Evolutionary conservation across 2,113 vertebrate species (phyloP), one percentile per base, ranked within the genome.

Genomic region (Ariopsis seemanni): DNA sequence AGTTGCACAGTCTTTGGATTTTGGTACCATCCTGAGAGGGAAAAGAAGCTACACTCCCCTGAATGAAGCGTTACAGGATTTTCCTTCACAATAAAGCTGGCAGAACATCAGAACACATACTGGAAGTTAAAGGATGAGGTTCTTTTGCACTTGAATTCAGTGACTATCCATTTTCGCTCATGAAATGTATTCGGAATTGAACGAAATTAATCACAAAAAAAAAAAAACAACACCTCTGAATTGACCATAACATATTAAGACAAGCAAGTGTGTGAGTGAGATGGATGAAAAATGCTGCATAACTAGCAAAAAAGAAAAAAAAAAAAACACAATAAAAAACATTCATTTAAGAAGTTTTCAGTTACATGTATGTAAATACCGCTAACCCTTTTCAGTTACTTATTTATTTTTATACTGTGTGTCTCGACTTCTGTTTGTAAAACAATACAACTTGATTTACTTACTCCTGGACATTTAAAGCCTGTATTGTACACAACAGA

Each of bases 361-460:
- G 52, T 42, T 14, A 67, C 3, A 77, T 67, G 25, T 17, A 48
- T 95, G 94, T 95, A 93, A 90, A 95, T 94, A 94, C 71, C 90
- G 55, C 48, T 89, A 67, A 84, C 69, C 58, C 88, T 89, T 62
- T 90, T 88, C 89, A 27, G 30, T 85, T 90, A 92, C 90, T 93
- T 91, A 62, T 93, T 95, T 93, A 92, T 94, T 94, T 95, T 95
- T 94, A 82, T 94, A 94, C 89, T 90, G 87, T 89, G 58, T 69
- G 74, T 92, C 91, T 91, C 91, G 42, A 67, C 86, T 92, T 92
- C 60, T 58, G 27, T 81, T 60, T 60, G 27, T 62, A 34, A 30
- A 53, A 27, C 34, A 82, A 79, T 42, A 58, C 53, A 62, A 80
- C n/a, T 84, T 69, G 58, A 69, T 87, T 81, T 72, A 69, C 34